Percentiles rank a stretch among this genome's conserved stretches.
These are phyloP conservation scores for Notothenia rossii DNA, from an alignment of 2,113 vertebrate genomes.

Conservation along the genomic window DNA sequence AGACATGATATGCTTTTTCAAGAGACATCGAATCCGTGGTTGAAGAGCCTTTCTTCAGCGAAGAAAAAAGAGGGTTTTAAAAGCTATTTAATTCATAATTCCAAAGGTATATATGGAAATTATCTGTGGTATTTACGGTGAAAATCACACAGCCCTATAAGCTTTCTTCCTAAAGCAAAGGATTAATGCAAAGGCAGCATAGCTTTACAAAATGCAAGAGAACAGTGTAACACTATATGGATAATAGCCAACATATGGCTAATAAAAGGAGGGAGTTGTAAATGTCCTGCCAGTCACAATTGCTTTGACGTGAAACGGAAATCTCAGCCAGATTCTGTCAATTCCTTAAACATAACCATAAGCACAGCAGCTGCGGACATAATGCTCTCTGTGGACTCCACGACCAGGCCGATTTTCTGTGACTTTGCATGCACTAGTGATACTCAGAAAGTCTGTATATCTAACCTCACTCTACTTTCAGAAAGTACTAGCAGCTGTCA, in stretches of 20 bases:
- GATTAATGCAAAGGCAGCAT: background rate
- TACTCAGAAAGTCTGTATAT: background rate
- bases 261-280: background rate
- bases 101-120: background rate
- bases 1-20: background rate
- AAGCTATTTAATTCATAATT: background rate
- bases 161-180: background rate
- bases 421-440: conserved; percentile 4
- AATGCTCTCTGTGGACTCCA: background rate
- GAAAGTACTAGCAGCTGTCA: background rate
- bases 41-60: background rate
- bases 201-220: background rate
- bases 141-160: background rate
- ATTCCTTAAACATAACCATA: background rate
- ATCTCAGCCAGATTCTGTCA: conserved; percentile 10
- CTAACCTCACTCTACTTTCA: background rate
- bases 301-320: background rate
- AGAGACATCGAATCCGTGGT: background rate
- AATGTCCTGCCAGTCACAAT: background rate
- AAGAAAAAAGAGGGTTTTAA: background rate
- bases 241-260: background rate
- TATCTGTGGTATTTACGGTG: background rate
- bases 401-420: background rate
- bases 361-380: conserved; percentile 11
- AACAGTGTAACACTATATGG: background rate